A percentile compares a stretch with the other conserved stretches of the same genome.
Conservation (phyloP, 2,113 vertebrate genomes). For the Oncorhynchus gorbuscha region DNA sequence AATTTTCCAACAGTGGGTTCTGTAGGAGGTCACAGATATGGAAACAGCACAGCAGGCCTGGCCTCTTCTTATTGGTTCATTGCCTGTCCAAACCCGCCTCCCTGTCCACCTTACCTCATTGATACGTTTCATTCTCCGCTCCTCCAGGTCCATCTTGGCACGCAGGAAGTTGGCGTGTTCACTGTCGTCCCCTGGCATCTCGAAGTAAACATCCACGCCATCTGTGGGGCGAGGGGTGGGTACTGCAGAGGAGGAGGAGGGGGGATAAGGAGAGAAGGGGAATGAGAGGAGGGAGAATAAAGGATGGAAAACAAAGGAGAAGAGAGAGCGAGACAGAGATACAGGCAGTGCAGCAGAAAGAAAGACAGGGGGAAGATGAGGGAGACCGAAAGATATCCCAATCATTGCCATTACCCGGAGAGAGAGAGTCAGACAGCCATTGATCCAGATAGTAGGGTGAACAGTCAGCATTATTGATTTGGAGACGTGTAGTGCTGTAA, state of each 20-base stretch:
- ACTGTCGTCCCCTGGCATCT: constrained; percentile 85
- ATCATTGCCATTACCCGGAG: neutral
- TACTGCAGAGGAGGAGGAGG: constrained; percentile 48
- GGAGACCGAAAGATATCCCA: neutral
- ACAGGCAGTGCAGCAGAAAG: neutral
- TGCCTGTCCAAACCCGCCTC: constrained; percentile 11
- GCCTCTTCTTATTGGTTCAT: constrained; percentile 15
- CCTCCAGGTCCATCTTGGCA: constrained; percentile 89
- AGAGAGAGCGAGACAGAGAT: neutral
- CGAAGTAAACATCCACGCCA: constrained; percentile 89
- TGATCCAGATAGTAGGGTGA: constrained; percentile 4
- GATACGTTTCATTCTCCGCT: constrained; percentile 87
- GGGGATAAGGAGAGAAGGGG: neutral
- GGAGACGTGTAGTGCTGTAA: neutral
- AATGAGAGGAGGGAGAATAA: neutral
- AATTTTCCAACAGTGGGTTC: neutral
- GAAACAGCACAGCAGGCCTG: neutral
- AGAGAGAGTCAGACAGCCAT: neutral
- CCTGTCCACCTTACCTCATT: constrained; percentile 77
- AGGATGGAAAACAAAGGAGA: constrained; percentile 3
- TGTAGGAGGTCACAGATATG: constrained; percentile 2
- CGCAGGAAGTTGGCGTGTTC: constrained; percentile 89
- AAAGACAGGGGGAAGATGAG: neutral
- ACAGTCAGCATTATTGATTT: constrained; percentile 18
- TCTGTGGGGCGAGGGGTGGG: constrained; percentile 83